Base-by-base conservation (phyloP, 2,888 invertebrate genomes). In the Philaethria dido region DNA sequence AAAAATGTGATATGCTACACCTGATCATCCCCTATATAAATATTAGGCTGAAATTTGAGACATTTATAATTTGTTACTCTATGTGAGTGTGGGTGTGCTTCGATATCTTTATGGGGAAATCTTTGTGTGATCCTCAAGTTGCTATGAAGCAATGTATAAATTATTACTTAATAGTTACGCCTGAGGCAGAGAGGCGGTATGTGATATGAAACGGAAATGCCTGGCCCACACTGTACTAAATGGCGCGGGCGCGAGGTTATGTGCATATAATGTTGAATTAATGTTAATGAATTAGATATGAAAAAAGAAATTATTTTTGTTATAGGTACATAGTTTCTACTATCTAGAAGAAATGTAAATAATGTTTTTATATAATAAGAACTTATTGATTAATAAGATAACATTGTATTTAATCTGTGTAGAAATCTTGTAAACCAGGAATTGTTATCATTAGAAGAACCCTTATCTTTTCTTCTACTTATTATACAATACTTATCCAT, bases 141-240 rank as follows among this genome's bases (percentile, higher is more conserved):
- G n/a, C 39, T 16, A 25, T 63, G 14, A 25, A 18, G 59, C 44
- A 50, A 52, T 57, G 18, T 13, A 59, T 62, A 42, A 60, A 66
- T 63, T 54, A 60, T 54, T 66, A 66, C 39, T 42, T 60, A 50
- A 60, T 60, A 60, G 60, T 60, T 60, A 45, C 60, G 47, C 69
- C 67, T 62, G 25, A 64, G 67, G 64, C 65, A 60, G 55, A 69
- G 54, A 61, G 63, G 62, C 61, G 64, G 62, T 18, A 67, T 69
- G 64, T 25, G 47, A 65, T 62, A 62, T 60, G 48, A 67, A 69
- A 71, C 69, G 71, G 72, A 72, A 72, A 72, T 68, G 66, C 54
- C 47, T 64, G 48, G 62, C 72, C 69, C 65, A 71, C 70, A 68
- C 72, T 47, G 13, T 47, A 50, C 3, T 11, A 18, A 25, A n/a